Conservation (phyloP, 2,888 invertebrate genomes). For the Catocala sponsa region DNA sequence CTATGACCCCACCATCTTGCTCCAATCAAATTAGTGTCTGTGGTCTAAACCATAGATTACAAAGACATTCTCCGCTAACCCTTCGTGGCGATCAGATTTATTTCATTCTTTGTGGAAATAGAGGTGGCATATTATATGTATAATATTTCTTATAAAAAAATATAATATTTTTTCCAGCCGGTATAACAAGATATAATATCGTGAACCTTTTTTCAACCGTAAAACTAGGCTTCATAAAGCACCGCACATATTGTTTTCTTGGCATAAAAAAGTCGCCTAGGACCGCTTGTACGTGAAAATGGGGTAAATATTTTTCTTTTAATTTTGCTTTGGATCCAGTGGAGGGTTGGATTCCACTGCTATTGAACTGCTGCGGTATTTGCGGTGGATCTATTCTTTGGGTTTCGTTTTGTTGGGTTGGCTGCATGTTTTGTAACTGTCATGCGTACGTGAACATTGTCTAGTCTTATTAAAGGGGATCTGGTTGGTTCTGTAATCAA, state of each 20-base stretch:
- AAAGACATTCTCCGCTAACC: too few species aligned
- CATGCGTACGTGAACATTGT: constrained; percentile 21
- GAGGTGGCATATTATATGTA: too few species aligned
- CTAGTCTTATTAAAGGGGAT: constrained; percentile 37
- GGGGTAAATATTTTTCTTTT: constrained; percentile 20
- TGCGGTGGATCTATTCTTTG: constrained; percentile 32
- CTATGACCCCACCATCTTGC: too few species aligned
- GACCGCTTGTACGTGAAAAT: constrained; percentile 5
- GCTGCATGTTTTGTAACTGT: constrained; percentile 16
- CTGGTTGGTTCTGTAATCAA: constrained; percentile 12
- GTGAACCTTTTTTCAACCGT: constrained; percentile 1
- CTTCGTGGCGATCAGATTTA: too few species aligned
- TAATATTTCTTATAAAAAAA: not conserved
- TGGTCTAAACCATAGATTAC: too few species aligned
- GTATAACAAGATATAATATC: not conserved
- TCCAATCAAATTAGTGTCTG: too few species aligned
- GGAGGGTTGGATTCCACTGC: constrained; percentile 27
- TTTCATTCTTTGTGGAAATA: too few species aligned
- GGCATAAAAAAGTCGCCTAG: not conserved
- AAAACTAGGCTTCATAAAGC: constrained; percentile 11
- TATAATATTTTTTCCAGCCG: too few species aligned
- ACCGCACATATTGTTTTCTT: constrained; percentile 1
- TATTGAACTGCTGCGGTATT: constrained; percentile 40
- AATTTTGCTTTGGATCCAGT: constrained; percentile 17
- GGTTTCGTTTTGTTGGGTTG: constrained; percentile 28